A percentile compares a stretch with the other conserved stretches of the same genome.
These are phyloP conservation scores for Empidonax traillii DNA, from an alignment of 2,113 vertebrate genomes.

Conservation along the genomic window DNA sequence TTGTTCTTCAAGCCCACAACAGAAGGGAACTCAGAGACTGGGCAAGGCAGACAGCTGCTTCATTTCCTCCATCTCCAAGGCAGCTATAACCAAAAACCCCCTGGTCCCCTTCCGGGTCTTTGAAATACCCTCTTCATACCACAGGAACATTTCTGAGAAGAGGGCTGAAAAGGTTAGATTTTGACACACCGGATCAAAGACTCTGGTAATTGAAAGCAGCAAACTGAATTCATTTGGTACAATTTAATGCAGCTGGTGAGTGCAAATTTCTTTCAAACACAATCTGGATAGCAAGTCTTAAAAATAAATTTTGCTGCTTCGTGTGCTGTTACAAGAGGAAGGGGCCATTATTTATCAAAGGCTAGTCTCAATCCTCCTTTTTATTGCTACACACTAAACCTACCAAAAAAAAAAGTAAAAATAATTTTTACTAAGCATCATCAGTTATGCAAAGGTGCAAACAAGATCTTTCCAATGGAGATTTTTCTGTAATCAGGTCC, in stretches of 20 bases:
- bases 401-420: neutral
- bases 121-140: neutral
- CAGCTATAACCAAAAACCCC: neutral
- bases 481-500: neutral
- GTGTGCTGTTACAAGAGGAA: neutral
- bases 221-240: neutral
- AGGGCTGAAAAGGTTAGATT: neutral
- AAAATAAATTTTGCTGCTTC: neutral
- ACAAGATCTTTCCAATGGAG: neutral
- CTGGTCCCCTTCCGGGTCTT: neutral
- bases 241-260: neutral
- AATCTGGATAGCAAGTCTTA: neutral
- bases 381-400: neutral
- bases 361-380: neutral
- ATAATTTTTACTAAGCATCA: neutral
- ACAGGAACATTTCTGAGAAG: neutral
- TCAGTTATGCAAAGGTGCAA: neutral
- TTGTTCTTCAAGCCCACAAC: neutral
- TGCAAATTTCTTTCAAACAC: neutral
- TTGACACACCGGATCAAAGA: neutral
- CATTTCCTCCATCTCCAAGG: neutral
- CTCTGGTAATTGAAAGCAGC: neutral
- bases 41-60: neutral
- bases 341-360: neutral
- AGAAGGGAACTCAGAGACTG: neutral